Evolutionary conservation across 1,140 invertebrate genomes (phyloP), one percentile per base, ranked within the genome.

Genomic region (Pachyrhynchus sulphureomaculatus): DNA sequence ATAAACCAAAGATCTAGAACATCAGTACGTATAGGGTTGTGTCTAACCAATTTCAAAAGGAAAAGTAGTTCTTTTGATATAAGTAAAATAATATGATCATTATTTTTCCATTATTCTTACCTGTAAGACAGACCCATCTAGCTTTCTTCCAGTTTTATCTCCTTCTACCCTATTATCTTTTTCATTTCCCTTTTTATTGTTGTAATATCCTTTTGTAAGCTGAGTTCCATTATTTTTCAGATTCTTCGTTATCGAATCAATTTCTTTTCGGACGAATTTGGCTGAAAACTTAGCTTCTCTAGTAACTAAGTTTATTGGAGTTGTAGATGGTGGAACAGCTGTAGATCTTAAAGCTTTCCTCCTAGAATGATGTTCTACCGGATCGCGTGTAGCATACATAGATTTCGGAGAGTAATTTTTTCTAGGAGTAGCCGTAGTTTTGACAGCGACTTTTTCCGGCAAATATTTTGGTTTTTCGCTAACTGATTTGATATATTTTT

Each of bases 331-430:
- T 5, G 60, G 60, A 4, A 33, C 2, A 13, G 52, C 41, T 13
- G 60, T 62, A 9, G 59, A 62, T 12, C 59, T 12, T 6, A 62
- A 23, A 15, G 33, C 34, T 48, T 62, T 62, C 17, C 51, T 62
- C 18, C 33, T 62, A 9, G 33, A 17, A 47, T 62, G 49, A 17
- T 62, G 34, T 0, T 62, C 59, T 12, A 4, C 3, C 23, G 47
- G 47, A 4, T 23, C n/a, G 8, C 24, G 15, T 6, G 26, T 49
- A 36, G 42, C 24, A 15, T 47, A 45, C n/a, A n/a, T n/a, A 9
- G 8, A 12, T 49, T 37, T 52, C 2, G 49, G 21, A 4, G 37
- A 21, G 24, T 55, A 55, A 32, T 0, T 55, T 32, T 55, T 55
- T 21, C 39, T 41, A 29, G 52, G 39, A 1, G 45, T 51, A 18